Evolutionary conservation across 1,140 invertebrate species (phyloP).

Genomic region (Drosophila pruinosa): DNA sequence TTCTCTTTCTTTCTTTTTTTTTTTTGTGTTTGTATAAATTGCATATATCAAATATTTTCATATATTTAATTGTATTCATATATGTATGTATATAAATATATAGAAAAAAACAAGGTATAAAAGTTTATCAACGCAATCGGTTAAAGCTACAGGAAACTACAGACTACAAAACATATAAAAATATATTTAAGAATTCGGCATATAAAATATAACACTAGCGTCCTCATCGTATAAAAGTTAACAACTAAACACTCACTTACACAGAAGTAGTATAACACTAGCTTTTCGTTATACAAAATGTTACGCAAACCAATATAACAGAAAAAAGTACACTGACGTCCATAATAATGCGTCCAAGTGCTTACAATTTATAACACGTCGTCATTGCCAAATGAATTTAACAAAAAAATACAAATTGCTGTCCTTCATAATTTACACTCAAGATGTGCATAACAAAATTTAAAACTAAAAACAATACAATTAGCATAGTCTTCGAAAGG

Average conservation of each 20-base stretch:
- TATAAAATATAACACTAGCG: conserved; percentile 59
- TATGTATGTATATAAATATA: conserved; percentile 52
- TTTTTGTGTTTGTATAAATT: conserved; percentile 65
- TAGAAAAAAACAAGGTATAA: conserved; percentile 74
- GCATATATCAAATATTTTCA: conserved; percentile 74
- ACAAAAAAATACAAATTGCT: conserved; percentile 3
- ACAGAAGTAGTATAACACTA: conserved; percentile 1
- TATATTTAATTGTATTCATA: conserved; percentile 22
- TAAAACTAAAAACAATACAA: conserved; percentile 52
- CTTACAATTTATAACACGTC: neutral
- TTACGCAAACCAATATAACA: neutral
- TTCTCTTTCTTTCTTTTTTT: conserved; percentile 21
- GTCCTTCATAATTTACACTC: conserved; percentile 1
- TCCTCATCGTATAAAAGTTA: conserved; percentile 3
- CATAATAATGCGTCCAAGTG: neutral
- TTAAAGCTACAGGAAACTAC: conserved; percentile 71
- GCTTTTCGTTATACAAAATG: conserved; percentile 7
- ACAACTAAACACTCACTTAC: conserved; percentile 13
- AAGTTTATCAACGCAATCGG: conserved; percentile 71
- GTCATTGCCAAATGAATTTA: conserved; percentile 6
- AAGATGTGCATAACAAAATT: conserved; percentile 57
- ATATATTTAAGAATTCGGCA: conserved; percentile 66
- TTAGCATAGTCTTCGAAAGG: conserved; percentile 20
- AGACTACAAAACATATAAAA: conserved; percentile 78
- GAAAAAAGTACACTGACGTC: no score